Percentiles rank a stretch among this genome's conserved stretches.
phyloP scores from a whole-genome alignment of 2,113 vertebrate species.

The Thomomys bottae region DNA sequence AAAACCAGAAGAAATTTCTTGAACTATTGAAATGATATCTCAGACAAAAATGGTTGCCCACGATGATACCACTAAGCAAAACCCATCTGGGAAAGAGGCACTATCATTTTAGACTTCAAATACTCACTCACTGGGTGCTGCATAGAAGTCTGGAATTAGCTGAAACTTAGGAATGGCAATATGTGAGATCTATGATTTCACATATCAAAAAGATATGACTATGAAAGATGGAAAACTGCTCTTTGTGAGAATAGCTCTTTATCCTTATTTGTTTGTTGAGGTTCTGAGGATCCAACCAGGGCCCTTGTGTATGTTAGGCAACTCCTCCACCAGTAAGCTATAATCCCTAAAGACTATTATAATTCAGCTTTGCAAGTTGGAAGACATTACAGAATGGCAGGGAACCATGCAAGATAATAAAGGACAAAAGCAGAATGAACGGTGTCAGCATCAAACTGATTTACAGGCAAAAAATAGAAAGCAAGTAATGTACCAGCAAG shows the following conservation, averaged over 20 bases:
- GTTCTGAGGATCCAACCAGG: neutral
- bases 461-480: neutral
- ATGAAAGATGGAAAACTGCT: neutral
- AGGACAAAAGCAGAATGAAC: neutral
- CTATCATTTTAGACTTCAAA: neutral
- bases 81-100: neutral
- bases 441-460: neutral
- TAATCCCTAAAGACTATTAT: neutral
- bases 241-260: neutral
- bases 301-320: no score
- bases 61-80: neutral
- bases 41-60: neutral
- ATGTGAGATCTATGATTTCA: neutral
- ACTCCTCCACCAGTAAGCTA: neutral
- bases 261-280: neutral
- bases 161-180: neutral
- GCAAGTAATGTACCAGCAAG: neutral
- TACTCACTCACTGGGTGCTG: neutral
- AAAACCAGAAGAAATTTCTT: neutral
- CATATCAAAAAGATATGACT: neutral
- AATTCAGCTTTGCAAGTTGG: neutral
- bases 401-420: neutral
- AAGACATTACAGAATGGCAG: neutral
- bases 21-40: neutral
- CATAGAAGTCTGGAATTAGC: neutral